A percentile compares a stretch with the other conserved stretches of the same genome.
phyloP scores from a whole-genome alignment of 2,888 invertebrate species.

The Cyaniris semiargus region DNA sequence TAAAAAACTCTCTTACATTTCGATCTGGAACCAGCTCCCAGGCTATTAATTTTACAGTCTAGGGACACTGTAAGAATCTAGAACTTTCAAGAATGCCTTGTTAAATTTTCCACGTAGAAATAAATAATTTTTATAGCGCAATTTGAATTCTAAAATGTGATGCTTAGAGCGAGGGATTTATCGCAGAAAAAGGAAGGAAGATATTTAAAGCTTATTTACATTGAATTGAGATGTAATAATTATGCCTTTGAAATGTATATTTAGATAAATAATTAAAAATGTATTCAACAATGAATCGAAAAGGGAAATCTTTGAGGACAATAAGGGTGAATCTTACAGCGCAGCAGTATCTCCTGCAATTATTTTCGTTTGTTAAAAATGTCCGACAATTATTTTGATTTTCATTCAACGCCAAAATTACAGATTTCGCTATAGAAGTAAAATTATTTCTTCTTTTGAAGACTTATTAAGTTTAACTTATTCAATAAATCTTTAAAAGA shows the following conservation, averaged over 20 bases:
- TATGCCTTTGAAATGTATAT: not conserved
- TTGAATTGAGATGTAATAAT: slow-evolving; percentile 3
- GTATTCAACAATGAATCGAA: not conserved
- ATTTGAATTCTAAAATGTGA: slow-evolving; percentile 25
- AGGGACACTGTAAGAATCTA: slow-evolving; percentile 26
- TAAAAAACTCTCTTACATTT: slow-evolving; percentile 32
- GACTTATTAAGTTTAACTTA: too few species aligned
- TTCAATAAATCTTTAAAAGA: too few species aligned
- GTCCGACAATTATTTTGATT: not conserved
- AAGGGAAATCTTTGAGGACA: not conserved
- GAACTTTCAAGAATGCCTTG: slow-evolving; percentile 33
- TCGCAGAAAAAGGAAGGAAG: not conserved
- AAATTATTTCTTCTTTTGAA: not conserved
- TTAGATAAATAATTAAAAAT: slow-evolving; percentile 4
- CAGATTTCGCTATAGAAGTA: not conserved
- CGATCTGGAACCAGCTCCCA: slow-evolving; percentile 42
- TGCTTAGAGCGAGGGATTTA: slow-evolving; percentile 16
- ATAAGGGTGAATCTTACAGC: not conserved
- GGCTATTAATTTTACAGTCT: slow-evolving; percentile 40
- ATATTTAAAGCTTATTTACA: not conserved
- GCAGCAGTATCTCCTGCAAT: not conserved
- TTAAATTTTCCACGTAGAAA: slow-evolving; percentile 28
- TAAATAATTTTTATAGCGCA: slow-evolving; percentile 28
- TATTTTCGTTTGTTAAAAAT: slow-evolving; percentile 3
- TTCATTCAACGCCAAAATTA: not conserved